Evolutionary conservation across 2,113 vertebrate genomes (phyloP), one percentile per base, ranked within the genome.

Genomic region (Aphyosemion australe): DNA sequence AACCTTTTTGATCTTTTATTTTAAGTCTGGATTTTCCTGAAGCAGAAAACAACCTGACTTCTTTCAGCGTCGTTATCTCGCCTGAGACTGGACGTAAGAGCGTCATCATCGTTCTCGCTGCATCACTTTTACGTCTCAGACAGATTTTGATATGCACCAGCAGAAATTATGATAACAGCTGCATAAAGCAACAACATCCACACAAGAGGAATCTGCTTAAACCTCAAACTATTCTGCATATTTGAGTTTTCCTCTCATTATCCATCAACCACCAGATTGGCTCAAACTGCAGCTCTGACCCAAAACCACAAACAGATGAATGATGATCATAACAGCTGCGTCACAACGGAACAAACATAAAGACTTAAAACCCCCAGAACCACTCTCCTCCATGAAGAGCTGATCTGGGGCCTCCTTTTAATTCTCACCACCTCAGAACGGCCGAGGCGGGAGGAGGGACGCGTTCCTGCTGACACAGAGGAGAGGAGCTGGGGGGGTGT

Each of bases 401-500:
- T 5, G 11, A 39, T 39, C 8, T 39, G 37, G 8, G 8, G 11
- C 37, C 37, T 52, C 26, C 6, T 52, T 52, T 8, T 37, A 2
- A 26, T 52, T 16, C 1, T 2, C 6, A 52, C 21, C 50, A 32
- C 26, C 50, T 52, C 31, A 52, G 31, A 32, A 9, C 16, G 56
- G 72, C 72, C 61, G 61, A 63, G 69, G 52, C 26, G 58, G 68
- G 14, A 56, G 69, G 63, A 69, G 55, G 61, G 59, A 37, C 0
- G 6, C 47, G 6, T 50, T 70, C 32, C 45, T 61, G 79, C 78
- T 75, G 65, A 76, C 80, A 69, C 65, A 73, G 73, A 69, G 66
- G 74, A 66, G 34, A 54, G 61, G 69, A 57, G 78, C 82, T 84
- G 70, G 79, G 42, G 31, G 69, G 42, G 32, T n/a, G n/a, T n/a